Conservation (phyloP, 2,888 invertebrate species). For the Reticulitermes lucifugus region DNA sequence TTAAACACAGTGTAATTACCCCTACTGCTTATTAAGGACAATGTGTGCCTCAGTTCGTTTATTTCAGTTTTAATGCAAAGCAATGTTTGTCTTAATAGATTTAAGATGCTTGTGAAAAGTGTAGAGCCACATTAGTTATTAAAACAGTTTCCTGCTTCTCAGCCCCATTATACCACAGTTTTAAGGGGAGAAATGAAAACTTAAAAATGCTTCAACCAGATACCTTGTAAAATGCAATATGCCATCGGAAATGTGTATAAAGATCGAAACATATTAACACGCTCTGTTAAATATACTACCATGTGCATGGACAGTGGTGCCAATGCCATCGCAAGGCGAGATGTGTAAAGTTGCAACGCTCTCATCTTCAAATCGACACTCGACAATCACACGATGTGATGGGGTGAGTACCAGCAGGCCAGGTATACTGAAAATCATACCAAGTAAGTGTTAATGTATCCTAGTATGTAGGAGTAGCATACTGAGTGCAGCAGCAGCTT, state of each 20-base stretch:
- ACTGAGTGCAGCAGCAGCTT: constrained; percentile 4
- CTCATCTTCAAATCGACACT: constrained; percentile 46
- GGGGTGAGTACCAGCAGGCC: constrained; percentile 50
- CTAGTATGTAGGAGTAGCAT: constrained; percentile 36
- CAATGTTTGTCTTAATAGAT: neutral
- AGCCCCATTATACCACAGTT: neutral
- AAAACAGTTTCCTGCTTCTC: neutral
- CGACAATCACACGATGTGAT: constrained; percentile 45
- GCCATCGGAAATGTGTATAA: constrained; percentile 47
- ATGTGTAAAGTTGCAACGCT: constrained; percentile 51
- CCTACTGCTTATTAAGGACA: neutral
- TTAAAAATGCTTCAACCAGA: constrained; percentile 15
- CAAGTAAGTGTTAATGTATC: constrained; percentile 42
- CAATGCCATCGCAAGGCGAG: constrained; percentile 52
- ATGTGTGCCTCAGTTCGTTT: neutral
- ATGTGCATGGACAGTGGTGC: constrained; percentile 54
- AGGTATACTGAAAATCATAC: constrained; percentile 38
- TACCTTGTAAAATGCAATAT: constrained; percentile 39
- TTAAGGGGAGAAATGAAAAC: constrained; percentile 14
- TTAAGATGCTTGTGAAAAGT: neutral
- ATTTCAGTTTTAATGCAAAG: neutral
- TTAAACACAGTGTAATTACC: neutral
- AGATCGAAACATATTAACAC: constrained; percentile 62
- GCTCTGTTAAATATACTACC: constrained; percentile 62
- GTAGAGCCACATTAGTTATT: neutral